Conservation (phyloP, 37 sponge, comb jelly and placozoan genomes). For the Aplysina aerophoba region DNA sequence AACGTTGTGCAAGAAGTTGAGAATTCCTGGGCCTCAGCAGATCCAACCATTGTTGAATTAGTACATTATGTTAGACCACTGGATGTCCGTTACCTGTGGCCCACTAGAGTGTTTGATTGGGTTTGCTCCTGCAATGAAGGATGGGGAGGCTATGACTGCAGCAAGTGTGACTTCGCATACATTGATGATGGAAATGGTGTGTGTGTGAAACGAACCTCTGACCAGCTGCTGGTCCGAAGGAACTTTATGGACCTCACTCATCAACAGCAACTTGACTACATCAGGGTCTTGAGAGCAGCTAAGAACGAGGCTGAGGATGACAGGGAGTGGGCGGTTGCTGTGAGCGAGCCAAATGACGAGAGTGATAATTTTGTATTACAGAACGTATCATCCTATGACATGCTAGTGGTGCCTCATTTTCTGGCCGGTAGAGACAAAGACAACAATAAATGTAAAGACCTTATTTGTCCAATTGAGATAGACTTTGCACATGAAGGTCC, state of each 20-base stretch:
- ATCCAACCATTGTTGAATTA: too few species aligned
- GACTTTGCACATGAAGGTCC: conserved; percentile 44
- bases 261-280: not conserved
- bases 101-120: not conserved
- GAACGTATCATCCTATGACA: conserved; percentile 28
- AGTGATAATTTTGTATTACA: not conserved
- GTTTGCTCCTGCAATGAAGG: not conserved
- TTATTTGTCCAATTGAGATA: too few species aligned
- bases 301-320: not conserved
- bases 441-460: not conserved
- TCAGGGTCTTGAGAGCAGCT: not conserved
- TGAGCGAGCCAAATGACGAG: not conserved
- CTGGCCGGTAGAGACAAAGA: not conserved
- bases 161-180: not conserved
- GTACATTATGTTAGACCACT: too few species aligned
- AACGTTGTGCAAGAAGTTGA: too few species aligned
- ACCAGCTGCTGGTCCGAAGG: not conserved
- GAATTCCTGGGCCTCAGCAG: too few species aligned
- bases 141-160: not conserved
- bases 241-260: not conserved
- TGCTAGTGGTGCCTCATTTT: conserved; percentile 7
- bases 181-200: too few species aligned
- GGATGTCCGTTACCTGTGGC: not conserved
- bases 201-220: not conserved
- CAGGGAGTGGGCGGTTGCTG: not conserved